Percentiles rank a stretch among this genome's conserved stretches.
These are phyloP conservation scores for Pipistrellus kuhlii DNA, from an alignment of 2,797 vertebrate species.

Conservation along the genomic window DNA sequence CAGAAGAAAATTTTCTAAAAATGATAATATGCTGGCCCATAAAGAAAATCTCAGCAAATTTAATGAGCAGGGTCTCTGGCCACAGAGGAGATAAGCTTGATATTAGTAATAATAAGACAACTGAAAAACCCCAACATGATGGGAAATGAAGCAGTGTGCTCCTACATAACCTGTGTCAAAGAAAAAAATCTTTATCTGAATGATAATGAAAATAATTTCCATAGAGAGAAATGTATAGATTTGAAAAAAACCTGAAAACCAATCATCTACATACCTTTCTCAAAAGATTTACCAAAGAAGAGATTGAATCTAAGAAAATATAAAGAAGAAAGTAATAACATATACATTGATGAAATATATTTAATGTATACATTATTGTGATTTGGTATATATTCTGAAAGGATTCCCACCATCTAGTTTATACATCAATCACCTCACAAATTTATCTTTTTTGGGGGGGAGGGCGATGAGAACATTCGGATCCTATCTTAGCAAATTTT, in stretches of 20 bases:
- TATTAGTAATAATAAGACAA: neutral
- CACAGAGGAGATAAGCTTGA: neutral
- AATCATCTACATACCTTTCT: neutral
- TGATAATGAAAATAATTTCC: neutral
- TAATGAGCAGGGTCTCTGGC: neutral
- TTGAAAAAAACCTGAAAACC: neutral
- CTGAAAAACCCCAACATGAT: neutral
- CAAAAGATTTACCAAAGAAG: neutral
- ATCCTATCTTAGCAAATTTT: neutral
- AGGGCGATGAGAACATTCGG: neutral
- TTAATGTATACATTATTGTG: neutral
- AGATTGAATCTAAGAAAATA: neutral
- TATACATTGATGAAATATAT: neutral
- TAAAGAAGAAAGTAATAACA: neutral
- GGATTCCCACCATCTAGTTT: neutral
- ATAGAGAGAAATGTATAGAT: neutral
- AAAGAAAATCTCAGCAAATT: neutral
- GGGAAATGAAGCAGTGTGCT: neutral
- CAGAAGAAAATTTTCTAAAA: neutral
- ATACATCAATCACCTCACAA: neutral
- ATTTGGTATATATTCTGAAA: neutral
- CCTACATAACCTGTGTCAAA: neutral
- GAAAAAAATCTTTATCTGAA: neutral
- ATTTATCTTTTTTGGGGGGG: neutral
- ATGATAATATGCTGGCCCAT: neutral